Evolutionary conservation across 2,797 vertebrate species (phyloP), one percentile per base, ranked within the genome.

Genomic region (Silurus lanzhouensis): DNA sequence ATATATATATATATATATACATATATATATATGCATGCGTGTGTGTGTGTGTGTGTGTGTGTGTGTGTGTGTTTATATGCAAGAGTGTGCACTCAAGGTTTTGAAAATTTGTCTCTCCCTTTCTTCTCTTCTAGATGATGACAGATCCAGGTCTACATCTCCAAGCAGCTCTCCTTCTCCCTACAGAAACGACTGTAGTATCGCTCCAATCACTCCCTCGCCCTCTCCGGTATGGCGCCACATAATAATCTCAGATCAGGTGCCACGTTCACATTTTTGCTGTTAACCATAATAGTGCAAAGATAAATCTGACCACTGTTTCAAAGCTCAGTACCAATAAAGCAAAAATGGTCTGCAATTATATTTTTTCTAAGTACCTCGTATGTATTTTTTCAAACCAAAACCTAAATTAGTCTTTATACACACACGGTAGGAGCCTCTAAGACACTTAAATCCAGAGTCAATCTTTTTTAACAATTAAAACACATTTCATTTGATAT

Each of bases 181-280:
- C 20, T 92, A 90, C 27, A 90, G 94, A 84, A 97, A 96, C 31
- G 96, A 96, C 91, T 99, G 97, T 90, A 94, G 93, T 92, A 98
- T 99, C n/a, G 95, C 97, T 0, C 98, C 98, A 0, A 93, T 99
- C 91, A 99, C 98, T 0, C 98, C 97, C 0, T 97, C 97, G 0
- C 95, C 95, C 85, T 98, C 97, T 0, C 97, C 96, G 88, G 85
- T 86, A 86, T 57, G 58, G 44, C 10, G 0, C 20, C 67, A 66
- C 14, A 52, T 46, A 72, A 20, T 60, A 52, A 81, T 74, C 58
- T 55, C 57, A 74, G 15, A 60, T 44, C 75, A 79, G 31, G 25
- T 74, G 76, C 70, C 68, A 85, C 44, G 38, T 52, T 66, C n/a
- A 85, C 68, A 72, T 81, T 81, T 74, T 81, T 68, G 60, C 66